phyloP scores from a whole-genome alignment of 2,797 vertebrate species.

The Molothrus ater region DNA sequence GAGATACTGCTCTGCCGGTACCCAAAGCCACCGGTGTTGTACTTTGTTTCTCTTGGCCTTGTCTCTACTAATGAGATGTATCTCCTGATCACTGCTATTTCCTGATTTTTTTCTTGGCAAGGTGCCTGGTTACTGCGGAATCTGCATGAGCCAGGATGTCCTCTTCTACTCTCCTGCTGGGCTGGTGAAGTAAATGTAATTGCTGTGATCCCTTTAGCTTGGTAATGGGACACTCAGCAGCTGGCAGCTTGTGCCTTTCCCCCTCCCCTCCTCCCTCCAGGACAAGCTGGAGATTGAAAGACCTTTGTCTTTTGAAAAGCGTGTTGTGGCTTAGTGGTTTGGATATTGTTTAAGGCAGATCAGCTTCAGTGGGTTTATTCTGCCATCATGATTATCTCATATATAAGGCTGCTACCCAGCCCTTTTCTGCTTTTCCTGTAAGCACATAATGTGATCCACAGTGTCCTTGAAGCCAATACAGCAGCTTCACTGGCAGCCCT shows the following conservation, averaged over 20 bases:
- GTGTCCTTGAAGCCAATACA: background rate
- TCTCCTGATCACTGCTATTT: constrained; percentile 46
- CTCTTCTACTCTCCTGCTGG: constrained; percentile 29
- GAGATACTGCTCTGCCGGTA: background rate
- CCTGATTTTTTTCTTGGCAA: constrained; percentile 34
- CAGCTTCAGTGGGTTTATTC: background rate
- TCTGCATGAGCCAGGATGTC: constrained; percentile 31
- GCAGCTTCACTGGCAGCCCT: background rate
- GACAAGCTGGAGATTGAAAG: background rate
- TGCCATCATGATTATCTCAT: background rate
- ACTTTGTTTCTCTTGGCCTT: constrained; percentile 48
- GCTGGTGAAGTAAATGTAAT: constrained; percentile 25
- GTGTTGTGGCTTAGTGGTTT: background rate
- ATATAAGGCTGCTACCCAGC: background rate
- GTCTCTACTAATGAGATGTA: constrained; percentile 37
- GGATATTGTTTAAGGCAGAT: background rate
- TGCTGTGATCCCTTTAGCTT: constrained; percentile 14
- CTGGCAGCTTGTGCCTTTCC: background rate
- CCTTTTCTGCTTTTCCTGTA: background rate
- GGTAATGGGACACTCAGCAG: background rate
- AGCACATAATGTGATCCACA: background rate
- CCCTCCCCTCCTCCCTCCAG: background rate
- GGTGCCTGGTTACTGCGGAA: constrained; percentile 49
- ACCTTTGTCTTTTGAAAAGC: background rate
- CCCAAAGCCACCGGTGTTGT: background rate